phyloP scores from a whole-genome alignment of 2,113 vertebrate species.

The Steatornis caripensis region DNA sequence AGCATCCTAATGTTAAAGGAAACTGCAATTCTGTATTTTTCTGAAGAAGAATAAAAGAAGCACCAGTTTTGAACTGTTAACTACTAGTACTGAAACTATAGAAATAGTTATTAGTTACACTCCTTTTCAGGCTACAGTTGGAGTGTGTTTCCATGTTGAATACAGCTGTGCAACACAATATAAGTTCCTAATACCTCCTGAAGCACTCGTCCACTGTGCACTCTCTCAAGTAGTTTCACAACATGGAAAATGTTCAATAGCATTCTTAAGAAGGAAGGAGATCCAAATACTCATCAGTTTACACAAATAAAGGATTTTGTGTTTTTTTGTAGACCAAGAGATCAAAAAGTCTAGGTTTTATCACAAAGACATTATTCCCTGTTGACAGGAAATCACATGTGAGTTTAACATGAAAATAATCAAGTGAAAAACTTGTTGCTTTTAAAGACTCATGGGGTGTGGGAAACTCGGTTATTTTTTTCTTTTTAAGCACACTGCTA shows the following conservation, averaged over 20 bases:
- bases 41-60: not conserved
- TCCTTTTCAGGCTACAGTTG: not conserved
- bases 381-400: not conserved
- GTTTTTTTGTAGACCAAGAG: not conserved
- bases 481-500: not conserved
- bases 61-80: not conserved
- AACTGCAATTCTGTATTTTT: not conserved
- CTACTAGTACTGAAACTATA: not conserved
- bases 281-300: not conserved
- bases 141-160: not conserved
- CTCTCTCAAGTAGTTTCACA: not conserved
- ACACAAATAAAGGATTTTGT: not conserved
- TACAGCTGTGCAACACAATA: not conserved
- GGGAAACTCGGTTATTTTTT: too few relatives aligned
- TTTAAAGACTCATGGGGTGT: not conserved
- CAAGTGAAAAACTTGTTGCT: not conserved
- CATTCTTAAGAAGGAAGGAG: not conserved
- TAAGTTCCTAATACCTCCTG: not conserved
- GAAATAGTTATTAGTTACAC: not conserved
- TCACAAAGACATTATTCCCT: not conserved
- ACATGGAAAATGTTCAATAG: not conserved
- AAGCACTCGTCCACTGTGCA: not conserved
- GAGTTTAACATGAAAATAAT: not conserved
- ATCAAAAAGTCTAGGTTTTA: not conserved
- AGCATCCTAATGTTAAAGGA: not conserved